Evolutionary conservation across 2,113 vertebrate species (phyloP).

Genomic region (Chamaetylas fuelleborni): DNA sequence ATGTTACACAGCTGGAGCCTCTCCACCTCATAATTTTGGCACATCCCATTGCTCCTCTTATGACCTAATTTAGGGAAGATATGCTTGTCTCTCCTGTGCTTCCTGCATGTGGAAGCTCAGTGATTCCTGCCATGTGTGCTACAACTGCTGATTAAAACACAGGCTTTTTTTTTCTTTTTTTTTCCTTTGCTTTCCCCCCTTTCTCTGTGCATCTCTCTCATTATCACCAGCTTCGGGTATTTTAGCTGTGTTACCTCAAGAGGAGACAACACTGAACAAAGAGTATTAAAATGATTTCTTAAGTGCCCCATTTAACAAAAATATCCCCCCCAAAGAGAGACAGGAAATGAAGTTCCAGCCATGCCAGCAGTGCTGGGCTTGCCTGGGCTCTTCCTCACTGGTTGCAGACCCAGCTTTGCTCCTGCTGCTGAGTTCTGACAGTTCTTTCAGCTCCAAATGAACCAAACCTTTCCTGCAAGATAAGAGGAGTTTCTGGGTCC

Average conservation of each 20-base stretch:
- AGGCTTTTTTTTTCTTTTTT: background rate
- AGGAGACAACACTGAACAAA: background rate
- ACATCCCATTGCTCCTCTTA: background rate
- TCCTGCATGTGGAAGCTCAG: background rate
- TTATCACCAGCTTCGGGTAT: background rate
- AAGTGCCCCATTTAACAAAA: background rate
- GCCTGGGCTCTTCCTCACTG: background rate
- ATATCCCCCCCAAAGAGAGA: accelerated
- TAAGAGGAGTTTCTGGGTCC: background rate
- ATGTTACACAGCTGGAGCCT: background rate
- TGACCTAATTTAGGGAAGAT: background rate
- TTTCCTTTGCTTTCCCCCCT: background rate
- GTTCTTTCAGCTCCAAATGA: background rate
- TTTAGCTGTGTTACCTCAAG: background rate
- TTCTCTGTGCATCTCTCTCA: background rate
- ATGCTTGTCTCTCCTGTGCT: background rate
- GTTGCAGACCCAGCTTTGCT: background rate
- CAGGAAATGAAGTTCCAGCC: background rate
- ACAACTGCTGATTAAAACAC: background rate
- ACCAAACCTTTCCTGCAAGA: background rate
- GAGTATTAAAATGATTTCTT: background rate
- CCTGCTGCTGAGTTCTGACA: background rate
- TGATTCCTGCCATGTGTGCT: accelerated
- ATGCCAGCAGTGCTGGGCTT: background rate
- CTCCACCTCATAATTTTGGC: background rate